Conservation (phyloP, 2,113 vertebrate genomes). For the Rhineura floridana region DNA sequence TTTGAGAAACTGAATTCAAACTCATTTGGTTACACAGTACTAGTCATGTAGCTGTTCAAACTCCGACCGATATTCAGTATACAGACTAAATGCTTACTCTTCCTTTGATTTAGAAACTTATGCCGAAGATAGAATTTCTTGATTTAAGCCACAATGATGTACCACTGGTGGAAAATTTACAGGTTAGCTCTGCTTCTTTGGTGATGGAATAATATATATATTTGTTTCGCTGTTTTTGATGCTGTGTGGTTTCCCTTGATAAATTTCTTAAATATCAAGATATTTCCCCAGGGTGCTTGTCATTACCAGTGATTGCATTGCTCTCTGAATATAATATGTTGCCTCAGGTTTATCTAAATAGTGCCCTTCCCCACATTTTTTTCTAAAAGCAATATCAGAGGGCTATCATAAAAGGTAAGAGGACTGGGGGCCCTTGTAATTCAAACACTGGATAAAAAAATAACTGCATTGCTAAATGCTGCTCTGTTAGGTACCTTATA, state of each 20-base stretch:
- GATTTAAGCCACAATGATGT: constrained; percentile 95
- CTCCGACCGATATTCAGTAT: neutral
- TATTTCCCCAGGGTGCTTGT: neutral
- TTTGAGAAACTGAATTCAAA: neutral
- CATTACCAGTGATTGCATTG: neutral
- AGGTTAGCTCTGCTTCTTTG: constrained; percentile 75
- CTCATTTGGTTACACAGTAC: neutral
- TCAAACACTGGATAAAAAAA: no score
- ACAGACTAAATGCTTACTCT: neutral
- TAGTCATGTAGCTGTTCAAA: neutral
- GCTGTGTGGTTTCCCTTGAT: neutral
- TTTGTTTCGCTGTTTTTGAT: neutral
- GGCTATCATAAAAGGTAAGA: no score
- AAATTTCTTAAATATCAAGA: neutral
- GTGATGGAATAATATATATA: neutral
- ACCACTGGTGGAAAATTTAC: constrained; percentile 88
- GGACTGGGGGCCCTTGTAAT: no score
- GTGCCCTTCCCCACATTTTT: neutral
- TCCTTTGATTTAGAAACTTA: constrained; percentile 85
- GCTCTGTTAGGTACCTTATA: no score
- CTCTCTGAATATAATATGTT: neutral
- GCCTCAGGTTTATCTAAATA: neutral
- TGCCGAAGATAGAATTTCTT: constrained; percentile 93
- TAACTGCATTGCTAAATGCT: no score
- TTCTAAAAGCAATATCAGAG: no score